Percentiles rank a stretch among this genome's conserved stretches.
Conservation (phyloP, 2,797 vertebrate species). For the Hapalemur alaotrensis region DNA sequence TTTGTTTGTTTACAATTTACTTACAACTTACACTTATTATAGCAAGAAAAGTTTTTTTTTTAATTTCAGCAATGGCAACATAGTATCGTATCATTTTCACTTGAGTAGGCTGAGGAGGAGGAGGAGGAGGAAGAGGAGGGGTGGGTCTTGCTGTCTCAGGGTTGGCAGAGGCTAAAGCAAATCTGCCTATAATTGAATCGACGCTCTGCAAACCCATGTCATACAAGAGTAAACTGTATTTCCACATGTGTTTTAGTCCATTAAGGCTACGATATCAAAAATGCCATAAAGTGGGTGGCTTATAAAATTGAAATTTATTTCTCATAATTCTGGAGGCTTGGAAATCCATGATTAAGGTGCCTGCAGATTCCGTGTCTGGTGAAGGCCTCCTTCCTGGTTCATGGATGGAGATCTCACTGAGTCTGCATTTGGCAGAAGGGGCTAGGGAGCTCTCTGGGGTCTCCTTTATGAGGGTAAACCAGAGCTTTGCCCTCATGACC, state of each 20-base stretch:
- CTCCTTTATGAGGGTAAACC: background rate
- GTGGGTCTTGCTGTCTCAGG: background rate
- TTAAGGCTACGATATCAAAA: background rate
- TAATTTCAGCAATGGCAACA: background rate
- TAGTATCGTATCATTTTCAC: background rate
- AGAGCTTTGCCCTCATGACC: background rate
- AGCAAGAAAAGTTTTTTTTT: background rate
- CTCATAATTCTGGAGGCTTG: background rate
- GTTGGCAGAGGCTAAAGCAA: background rate
- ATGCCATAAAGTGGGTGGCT: background rate
- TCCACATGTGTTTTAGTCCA: background rate
- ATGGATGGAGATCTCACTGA: background rate
- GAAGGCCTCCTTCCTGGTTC: background rate
- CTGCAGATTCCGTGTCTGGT: background rate
- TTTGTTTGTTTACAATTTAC: background rate
- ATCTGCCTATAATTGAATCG: background rate
- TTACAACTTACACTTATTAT: background rate
- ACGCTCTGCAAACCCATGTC: background rate
- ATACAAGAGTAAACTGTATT: background rate
- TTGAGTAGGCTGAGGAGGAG: background rate
- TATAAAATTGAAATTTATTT: background rate
- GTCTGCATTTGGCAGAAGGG: background rate
- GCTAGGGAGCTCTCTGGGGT: background rate
- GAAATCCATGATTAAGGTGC: background rate
- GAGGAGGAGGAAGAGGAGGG: background rate